Conservation (phyloP, 2,797 vertebrate species). For the Galagoides demidoff region DNA sequence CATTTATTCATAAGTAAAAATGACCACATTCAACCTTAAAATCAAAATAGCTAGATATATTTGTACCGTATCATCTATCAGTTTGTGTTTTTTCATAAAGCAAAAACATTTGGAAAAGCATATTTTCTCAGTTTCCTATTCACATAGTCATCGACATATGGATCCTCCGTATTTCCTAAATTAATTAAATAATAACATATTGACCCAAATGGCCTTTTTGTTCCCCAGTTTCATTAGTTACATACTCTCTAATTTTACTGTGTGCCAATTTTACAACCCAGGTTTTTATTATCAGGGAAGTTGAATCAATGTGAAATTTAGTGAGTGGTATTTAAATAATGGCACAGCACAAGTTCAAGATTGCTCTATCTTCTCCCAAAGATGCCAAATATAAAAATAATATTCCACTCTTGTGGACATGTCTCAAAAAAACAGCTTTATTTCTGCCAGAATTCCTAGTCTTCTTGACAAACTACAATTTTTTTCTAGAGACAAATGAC, state of each 20-base stretch:
- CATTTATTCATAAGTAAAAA: conserved; percentile 4
- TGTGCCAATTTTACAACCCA: conserved; percentile 72
- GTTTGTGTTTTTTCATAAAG: conserved; percentile 13
- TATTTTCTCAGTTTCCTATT: conserved; percentile 1
- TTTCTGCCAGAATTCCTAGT: neutral
- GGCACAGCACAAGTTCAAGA: neutral
- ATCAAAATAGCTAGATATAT: neutral
- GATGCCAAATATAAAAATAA: neutral
- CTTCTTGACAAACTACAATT: neutral
- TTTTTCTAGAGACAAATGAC: neutral
- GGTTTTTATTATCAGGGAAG: conserved; percentile 1
- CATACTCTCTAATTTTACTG: conserved; percentile 79
- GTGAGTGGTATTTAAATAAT: neutral
- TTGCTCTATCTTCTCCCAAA: neutral
- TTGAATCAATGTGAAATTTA: neutral
- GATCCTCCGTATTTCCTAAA: conserved; percentile 64
- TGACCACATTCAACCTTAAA: neutral
- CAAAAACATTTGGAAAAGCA: neutral
- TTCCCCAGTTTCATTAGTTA: conserved; percentile 80
- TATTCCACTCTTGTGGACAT: neutral
- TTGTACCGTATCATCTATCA: neutral
- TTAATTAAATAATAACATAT: conserved; percentile 73
- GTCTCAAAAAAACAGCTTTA: neutral
- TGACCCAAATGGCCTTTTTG: conserved; percentile 60
- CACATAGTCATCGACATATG: neutral